These are phyloP conservation scores for Blastobasis adustella DNA, from an alignment of 2,888 invertebrate species.

Conservation along the genomic window DNA sequence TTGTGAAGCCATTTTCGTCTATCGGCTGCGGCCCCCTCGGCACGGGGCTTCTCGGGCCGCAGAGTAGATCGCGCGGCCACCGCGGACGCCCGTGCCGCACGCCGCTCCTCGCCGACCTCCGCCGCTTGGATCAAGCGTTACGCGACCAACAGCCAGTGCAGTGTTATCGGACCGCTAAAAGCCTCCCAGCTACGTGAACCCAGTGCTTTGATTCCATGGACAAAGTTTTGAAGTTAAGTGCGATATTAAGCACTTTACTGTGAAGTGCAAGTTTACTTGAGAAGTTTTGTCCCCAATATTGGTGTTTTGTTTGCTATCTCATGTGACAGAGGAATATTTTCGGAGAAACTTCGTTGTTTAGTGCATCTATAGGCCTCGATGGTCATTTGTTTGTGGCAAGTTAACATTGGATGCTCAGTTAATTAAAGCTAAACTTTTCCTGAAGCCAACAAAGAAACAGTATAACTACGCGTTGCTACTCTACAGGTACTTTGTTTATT, in stretches of 20 bases:
- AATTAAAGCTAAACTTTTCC: slow-evolving; percentile 37
- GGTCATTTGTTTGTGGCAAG: slow-evolving; percentile 32
- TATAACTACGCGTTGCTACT: slow-evolving; percentile 23
- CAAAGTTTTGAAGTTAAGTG: slow-evolving; percentile 20
- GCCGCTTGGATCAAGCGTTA: slow-evolving; percentile 37
- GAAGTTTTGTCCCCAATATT: slow-evolving; percentile 33
- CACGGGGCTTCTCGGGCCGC: slow-evolving; percentile 47
- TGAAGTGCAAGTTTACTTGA: slow-evolving; percentile 51
- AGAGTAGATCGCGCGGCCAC: slow-evolving; percentile 40
- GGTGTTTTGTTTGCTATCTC: slow-evolving; percentile 28
- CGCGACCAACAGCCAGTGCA: slow-evolving; percentile 53
- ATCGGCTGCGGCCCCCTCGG: slow-evolving; percentile 61
- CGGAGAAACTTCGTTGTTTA: slow-evolving; percentile 26
- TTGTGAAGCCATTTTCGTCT: slow-evolving; percentile 75
- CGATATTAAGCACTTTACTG: slow-evolving; percentile 32
- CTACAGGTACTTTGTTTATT: slow-evolving; percentile 26
- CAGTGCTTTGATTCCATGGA: slow-evolving; percentile 18
- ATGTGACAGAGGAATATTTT: slow-evolving; percentile 36
- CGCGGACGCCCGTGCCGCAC: slow-evolving; percentile 35
- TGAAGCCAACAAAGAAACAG: slow-evolving; percentile 8
- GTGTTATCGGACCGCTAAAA: slow-evolving; percentile 38
- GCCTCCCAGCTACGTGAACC: slow-evolving; percentile 31
- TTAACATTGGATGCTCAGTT: slow-evolving; percentile 24
- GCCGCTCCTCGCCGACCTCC: slow-evolving; percentile 10
- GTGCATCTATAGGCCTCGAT: slow-evolving; percentile 26